These are phyloP conservation scores for Anseranas semipalmata DNA, from an alignment of 2,113 vertebrate species.

Conservation along the genomic window DNA sequence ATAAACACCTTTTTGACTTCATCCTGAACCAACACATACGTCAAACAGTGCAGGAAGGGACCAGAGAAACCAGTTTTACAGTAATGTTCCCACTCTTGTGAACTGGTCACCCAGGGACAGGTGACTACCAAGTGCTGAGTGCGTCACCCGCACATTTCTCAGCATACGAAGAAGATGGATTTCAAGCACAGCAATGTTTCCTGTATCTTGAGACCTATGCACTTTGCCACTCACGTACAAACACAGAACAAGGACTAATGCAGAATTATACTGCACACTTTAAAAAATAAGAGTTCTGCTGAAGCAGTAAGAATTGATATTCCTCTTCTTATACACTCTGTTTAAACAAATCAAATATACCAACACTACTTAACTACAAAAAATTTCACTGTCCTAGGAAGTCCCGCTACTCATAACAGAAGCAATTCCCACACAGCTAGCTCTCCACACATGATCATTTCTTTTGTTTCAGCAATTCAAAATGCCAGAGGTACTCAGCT, in stretches of 20 bases:
- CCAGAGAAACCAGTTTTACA: background rate
- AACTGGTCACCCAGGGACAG: background rate
- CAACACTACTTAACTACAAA: background rate
- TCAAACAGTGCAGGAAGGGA: background rate
- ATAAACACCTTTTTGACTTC: background rate
- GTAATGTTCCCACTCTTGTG: background rate
- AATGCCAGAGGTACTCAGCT: constrained; percentile 5
- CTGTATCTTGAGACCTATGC: background rate
- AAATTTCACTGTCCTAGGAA: background rate
- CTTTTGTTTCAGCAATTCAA: constrained; percentile 1
- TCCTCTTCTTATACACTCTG: background rate
- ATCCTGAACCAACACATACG: background rate
- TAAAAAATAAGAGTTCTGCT: background rate
- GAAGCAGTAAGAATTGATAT: background rate
- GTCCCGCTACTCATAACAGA: background rate
- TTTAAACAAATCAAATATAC: background rate
- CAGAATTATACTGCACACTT: background rate
- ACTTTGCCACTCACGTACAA: background rate
- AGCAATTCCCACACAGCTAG: background rate
- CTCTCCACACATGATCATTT: background rate
- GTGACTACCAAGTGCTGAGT: background rate
- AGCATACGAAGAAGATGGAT: background rate
- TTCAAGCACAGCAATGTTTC: background rate
- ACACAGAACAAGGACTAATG: background rate
- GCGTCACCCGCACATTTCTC: background rate